Evolutionary conservation across 1,140 invertebrate species (phyloP), one percentile per base, ranked within the genome.

Genomic region (Lysiphlebus fabarum): DNA sequence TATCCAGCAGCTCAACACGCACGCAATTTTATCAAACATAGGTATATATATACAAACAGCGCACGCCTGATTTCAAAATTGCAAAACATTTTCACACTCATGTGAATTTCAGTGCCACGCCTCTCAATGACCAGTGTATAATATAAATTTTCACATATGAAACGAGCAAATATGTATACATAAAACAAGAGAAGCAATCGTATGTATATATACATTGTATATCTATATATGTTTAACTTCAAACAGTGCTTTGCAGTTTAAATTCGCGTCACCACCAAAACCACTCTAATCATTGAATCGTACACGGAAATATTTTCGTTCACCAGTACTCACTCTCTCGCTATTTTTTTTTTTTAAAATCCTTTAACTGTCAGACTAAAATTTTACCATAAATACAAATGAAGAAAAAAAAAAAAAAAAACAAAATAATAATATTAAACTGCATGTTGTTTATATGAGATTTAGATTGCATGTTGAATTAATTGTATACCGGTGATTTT

Each of bases 41-140:
- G n/a, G n/a, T n/a, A n/a, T 26, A 26, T 26, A 26, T 40, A 11
- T 40, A 65, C 65, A 64, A 63, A 48, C 37, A 58, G 66, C 62
- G 67, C 68, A 73, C 67, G 72, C 69, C 70, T 73, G 72, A 75
- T 77, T 76, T 76, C 70, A 69, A 68, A 68, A 76, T 76, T 77
- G 75, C 73, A 75, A 77, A 77, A 77, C 74, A 77, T 77, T 77
- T 77, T 77, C 73, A 77, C 75, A 74, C 75, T 77, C 71, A 70
- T 63, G 68, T 76, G 74, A 67, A 72, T 75, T 33, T 7, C 26
- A 8, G 17, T 37, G 59, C 56, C 45, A 49, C 43, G 51, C 50
- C 54, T 58, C 42, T 53, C 11, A 54, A 26, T 56, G 53, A 41
- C 49, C 36, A 41, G 8, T 42, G 58, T 14, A 50, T 36, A 11